Evolutionary conservation across 2,888 invertebrate species (phyloP), one percentile per base, ranked within the genome.

Genomic region (Ryuthela nishihirai): DNA sequence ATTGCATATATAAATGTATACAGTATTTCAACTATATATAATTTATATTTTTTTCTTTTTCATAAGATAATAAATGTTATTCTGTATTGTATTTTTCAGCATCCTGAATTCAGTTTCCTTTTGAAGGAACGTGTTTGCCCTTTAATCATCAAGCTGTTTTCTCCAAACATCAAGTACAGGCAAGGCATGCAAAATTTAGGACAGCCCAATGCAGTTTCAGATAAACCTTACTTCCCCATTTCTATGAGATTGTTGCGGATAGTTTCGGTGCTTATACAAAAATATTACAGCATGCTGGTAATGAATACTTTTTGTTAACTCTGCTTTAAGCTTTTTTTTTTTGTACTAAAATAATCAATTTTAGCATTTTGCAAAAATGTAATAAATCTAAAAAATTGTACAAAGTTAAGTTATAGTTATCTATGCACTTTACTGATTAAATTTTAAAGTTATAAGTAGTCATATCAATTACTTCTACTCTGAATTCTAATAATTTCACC

Each of bases 91-190:
- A 17, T 34, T 35, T 52, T 48, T 32, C 76, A 94, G 88, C 92
- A 94, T 76, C 83, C 85, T 4, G 97, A 98, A 74, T 97, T 98
- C 74, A 86, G 90, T 69, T 89, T 94, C 72, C 77, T 99, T 29
- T 75, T 99, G 49, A 98, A 97, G 74, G 98, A 99, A 74, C 83
- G 93, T 64, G 97, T 99, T 0, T 99, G 98, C 74, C 97, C 98
- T 0, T 80, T 99, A 69, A 91, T 99, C n/a, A 98, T 99, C 66
- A 90, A 95, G 75, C 78, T 99, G 59, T 98, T 99, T 75, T 98
- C 98, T 21, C 98, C 98, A 10, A 98, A 95, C 74, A 88, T 98
- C n/a, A 98, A 98, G 69, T 93, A 92, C 76, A 84, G 92, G 41
- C 73, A 74, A 56, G 72, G 73, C 6, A 42, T 47, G n/a, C 58